phyloP scores from a whole-genome alignment of 2,888 invertebrate species.

The Timema podura region DNA sequence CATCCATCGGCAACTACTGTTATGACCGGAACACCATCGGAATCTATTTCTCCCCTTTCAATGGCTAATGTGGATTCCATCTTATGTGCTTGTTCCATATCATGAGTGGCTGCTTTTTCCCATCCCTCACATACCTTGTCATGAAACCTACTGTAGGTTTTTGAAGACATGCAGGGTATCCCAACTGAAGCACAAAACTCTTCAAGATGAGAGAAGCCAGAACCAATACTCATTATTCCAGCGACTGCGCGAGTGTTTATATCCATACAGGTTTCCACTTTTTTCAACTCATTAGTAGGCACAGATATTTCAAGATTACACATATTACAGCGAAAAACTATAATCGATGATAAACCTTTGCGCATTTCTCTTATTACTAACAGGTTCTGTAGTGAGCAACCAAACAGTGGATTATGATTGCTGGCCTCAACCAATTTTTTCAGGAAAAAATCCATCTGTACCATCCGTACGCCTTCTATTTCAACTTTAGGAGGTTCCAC shows the following conservation, averaged over 20 bases:
- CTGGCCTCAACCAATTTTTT: not conserved
- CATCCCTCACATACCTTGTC: not conserved
- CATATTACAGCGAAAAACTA: not conserved
- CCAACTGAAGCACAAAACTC: not conserved
- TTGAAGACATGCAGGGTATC: not conserved
- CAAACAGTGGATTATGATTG: too few relatives aligned
- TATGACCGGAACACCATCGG: not conserved
- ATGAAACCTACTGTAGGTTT: not conserved
- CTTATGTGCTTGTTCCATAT: not conserved
- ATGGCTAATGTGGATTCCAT: not conserved
- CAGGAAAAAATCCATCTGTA: too few relatives aligned
- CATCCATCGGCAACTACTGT: not conserved
- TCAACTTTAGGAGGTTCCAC: too few relatives aligned
- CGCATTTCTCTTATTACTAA: not conserved
- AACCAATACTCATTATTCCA: not conserved
- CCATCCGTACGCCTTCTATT: too few relatives aligned
- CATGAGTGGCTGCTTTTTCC: not conserved
- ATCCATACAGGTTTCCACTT: not conserved
- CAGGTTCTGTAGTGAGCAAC: not conserved
- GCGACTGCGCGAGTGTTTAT: too few relatives aligned
- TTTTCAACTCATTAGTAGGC: not conserved
- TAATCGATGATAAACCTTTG: not conserved
- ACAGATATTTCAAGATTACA: not conserved
- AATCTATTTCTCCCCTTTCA: not conserved
- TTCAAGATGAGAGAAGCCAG: not conserved